These are phyloP conservation scores for Synaphobranchus kaupii DNA, from an alignment of 2,797 vertebrate genomes.

Conservation along the genomic window DNA sequence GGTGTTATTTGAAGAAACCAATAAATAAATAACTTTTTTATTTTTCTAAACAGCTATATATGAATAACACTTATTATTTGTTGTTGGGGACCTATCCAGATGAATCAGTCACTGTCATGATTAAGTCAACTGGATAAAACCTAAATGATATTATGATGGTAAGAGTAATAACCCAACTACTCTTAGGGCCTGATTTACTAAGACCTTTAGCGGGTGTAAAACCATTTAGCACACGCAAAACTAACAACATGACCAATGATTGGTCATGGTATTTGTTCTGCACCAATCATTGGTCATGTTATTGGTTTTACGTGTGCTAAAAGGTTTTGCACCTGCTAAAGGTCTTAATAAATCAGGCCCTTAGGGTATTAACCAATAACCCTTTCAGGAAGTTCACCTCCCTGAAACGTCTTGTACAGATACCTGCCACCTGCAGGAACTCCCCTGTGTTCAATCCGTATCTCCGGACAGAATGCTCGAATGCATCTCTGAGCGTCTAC, in stretches of 20 bases:
- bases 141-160: not conserved
- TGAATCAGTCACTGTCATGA: not conserved
- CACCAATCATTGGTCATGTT: too few relatives aligned
- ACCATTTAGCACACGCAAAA: too few relatives aligned
- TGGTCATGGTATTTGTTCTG: too few relatives aligned
- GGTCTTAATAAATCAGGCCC: too few relatives aligned
- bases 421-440: constrained; percentile 94
- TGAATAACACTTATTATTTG: not conserved
- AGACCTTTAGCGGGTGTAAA: too few relatives aligned
- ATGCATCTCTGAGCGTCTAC: constrained; percentile 80
- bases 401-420: not conserved
- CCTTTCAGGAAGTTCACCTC: not conserved
- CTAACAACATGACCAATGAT: too few relatives aligned
- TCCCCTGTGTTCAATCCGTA: constrained; percentile 80
- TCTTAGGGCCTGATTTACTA: too few relatives aligned
- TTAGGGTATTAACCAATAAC: not conserved
- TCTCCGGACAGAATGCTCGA: constrained; percentile 84
- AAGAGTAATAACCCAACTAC: not conserved
- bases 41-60: not conserved
- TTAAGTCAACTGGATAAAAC: not conserved
- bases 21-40: not conserved
- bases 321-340: too few relatives aligned
- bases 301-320: too few relatives aligned
- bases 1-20: not conserved
- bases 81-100: not conserved